Evolutionary conservation across 2,113 vertebrate species (phyloP).

Genomic region (Amphilophus citrinellus): DNA sequence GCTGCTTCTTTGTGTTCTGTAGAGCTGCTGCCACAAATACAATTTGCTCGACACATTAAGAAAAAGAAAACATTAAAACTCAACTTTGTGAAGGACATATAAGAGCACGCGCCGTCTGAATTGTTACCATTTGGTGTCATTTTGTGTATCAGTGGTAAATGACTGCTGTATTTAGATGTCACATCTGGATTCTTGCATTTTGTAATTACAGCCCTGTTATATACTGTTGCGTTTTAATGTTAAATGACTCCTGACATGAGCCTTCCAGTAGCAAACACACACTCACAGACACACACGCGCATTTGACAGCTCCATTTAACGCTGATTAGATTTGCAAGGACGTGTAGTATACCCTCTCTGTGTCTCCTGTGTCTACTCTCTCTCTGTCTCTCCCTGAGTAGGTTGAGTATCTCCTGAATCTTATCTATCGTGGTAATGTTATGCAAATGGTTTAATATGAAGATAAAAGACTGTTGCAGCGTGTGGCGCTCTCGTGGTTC

Average conservation of each 20-base stretch:
- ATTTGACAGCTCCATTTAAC: constrained; percentile 81
- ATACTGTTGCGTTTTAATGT: constrained; percentile 61
- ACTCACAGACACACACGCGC: constrained; percentile 37
- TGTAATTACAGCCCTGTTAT: constrained; percentile 72
- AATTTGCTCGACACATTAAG: background rate
- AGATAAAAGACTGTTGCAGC: constrained; percentile 84
- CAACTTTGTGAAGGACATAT: constrained; percentile 49
- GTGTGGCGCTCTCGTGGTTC: constrained; percentile 78
- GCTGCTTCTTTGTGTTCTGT: constrained; percentile 12
- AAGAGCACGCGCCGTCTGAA: background rate
- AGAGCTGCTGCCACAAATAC: background rate
- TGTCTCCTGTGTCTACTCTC: constrained; percentile 53
- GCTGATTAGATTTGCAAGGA: constrained; percentile 85
- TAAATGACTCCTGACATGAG: constrained; percentile 74
- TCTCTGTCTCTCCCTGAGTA: constrained; percentile 58
- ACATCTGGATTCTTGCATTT: constrained; percentile 63
- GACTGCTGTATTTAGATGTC: constrained; percentile 59
- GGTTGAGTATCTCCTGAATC: constrained; percentile 78
- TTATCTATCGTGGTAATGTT: constrained; percentile 77
- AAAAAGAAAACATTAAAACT: constrained; percentile 7
- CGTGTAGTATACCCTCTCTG: constrained; percentile 77
- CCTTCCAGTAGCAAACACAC: constrained; percentile 36
- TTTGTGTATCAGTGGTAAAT: constrained; percentile 43
- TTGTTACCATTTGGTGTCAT: constrained; percentile 23
- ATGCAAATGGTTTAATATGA: constrained; percentile 87